phyloP scores from a whole-genome alignment of 2,113 vertebrate genomes.

The Thalassoma bifasciatum region DNA sequence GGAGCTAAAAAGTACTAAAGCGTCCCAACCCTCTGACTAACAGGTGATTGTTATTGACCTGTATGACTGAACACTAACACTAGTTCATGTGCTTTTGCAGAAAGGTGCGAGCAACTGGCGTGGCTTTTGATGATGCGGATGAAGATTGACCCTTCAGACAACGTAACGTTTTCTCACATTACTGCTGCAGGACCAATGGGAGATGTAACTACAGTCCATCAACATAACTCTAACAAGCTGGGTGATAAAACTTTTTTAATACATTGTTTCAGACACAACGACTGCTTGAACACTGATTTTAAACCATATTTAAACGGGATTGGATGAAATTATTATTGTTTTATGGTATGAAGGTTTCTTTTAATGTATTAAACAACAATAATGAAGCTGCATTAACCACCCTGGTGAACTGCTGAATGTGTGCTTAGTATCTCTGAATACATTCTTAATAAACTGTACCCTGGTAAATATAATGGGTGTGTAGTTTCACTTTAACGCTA shows the following conservation, averaged over 20 bases:
- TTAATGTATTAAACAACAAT: neutral
- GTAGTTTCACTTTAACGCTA: no score
- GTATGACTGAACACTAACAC: neutral
- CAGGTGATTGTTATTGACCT: neutral
- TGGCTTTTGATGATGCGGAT: conserved; percentile 78
- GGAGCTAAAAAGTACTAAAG: conserved; percentile 87
- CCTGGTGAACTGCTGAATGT: no score
- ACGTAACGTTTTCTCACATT: neutral
- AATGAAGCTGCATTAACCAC: no score
- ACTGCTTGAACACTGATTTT: neutral
- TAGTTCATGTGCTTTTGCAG: conserved; percentile 47
- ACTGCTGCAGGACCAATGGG: neutral
- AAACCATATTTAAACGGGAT: neutral
- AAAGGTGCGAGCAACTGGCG: conserved; percentile 74
- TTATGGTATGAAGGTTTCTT: neutral
- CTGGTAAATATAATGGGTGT: no score
- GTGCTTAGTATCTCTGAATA: no score
- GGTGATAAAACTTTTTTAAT: neutral
- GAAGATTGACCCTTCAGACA: conserved; percentile 49
- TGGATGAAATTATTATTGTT: neutral
- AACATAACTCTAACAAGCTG: neutral
- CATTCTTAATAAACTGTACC: no score
- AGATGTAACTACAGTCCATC: no score
- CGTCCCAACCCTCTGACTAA: neutral
- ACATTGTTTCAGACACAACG: neutral